A percentile compares a stretch with the other conserved stretches of the same genome.
phyloP scores from a whole-genome alignment of 2,797 vertebrate species.

The Neoniphon sammara region DNA sequence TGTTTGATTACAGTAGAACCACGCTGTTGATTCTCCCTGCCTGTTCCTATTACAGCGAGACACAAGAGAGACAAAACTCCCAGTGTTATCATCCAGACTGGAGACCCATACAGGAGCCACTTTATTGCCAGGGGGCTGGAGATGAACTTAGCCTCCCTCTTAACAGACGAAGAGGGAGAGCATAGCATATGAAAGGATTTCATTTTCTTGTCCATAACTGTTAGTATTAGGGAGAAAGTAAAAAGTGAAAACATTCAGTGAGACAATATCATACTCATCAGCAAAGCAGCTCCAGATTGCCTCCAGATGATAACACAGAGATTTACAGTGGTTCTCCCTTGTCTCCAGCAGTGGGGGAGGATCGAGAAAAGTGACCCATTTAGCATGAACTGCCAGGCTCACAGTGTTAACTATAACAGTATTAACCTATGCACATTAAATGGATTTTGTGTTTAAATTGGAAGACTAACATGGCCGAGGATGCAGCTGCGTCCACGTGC shows the following conservation, averaged over 20 bases:
- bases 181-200: conserved; percentile 4
- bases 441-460: conserved; percentile 2
- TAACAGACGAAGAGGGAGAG: conserved; percentile 12
- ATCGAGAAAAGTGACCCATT: not conserved
- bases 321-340: conserved; percentile 4
- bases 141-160: conserved; percentile 18
- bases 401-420: conserved; percentile 10
- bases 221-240: conserved; percentile 1
- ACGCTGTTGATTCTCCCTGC: conserved; percentile 22
- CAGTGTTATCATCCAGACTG: conserved; percentile 16
- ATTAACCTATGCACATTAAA: conserved; percentile 43
- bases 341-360: not conserved
- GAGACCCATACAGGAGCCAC: conserved; percentile 20
- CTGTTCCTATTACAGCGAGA: conserved; percentile 3
- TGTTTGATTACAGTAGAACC: conserved; percentile 40
- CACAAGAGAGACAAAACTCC: conserved; percentile 16
- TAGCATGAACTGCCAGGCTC: no score
- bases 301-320: not conserved
- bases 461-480: conserved; percentile 6
- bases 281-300: conserved; percentile 1
- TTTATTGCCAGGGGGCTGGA: not conserved
- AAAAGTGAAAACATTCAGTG: not conserved
- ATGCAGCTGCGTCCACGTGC: conserved; percentile 52
- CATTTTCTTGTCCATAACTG: conserved; percentile 8
- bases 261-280: no score